Evolutionary conservation across 2,113 vertebrate species (phyloP), one percentile per base, ranked within the genome.

Genomic region (Thamnophis sirtalis): DNA sequence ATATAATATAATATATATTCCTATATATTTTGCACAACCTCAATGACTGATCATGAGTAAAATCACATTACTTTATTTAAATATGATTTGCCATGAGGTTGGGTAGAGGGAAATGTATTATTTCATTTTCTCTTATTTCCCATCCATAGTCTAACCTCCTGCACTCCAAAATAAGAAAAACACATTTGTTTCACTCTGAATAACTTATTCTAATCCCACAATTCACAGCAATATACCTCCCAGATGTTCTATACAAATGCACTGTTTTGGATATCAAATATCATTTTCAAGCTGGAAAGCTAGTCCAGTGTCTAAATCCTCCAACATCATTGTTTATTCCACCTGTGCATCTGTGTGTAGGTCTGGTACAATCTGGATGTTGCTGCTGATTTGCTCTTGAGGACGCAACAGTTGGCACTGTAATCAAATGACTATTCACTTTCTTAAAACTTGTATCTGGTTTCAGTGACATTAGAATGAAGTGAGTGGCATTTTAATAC

Each of bases 351-450:
- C 26, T 24, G 0, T 2, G 0, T 1, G 3, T 8, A 84, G 85
- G 33, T 0, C 84, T 54, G 11, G 38, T 38, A 89, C 8, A 86
- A 17, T 6, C 0, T 33, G 3, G 0, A 8, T 38, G 68, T 89
- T 11, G 58, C 51, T 87, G 88, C 87, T 92, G 89, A 22, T 86
- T 21, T 91, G 92, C 38, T 93, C 55, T 58, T 90, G 43, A 9
- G 15, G 68, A 33, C 43, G 21, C 88, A 87, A 88, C 84, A 92
- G 92, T 87, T 91, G 94, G 91, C 92, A 84, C 87, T 86, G 24
- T 15, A 43, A 17, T 8, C 21, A 26, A n/a, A 33, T 84, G 24
- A 15, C 85, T 53, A 63, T 88, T 84, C 33, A 89, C 26, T 94
- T 56, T 4, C 88, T 56, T 58, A 68, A 73, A 5, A 80, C 50